A percentile compares a stretch with the other conserved stretches of the same genome.
Conservation (phyloP, 2,797 vertebrate genomes). For the Limosa lapponica region DNA sequence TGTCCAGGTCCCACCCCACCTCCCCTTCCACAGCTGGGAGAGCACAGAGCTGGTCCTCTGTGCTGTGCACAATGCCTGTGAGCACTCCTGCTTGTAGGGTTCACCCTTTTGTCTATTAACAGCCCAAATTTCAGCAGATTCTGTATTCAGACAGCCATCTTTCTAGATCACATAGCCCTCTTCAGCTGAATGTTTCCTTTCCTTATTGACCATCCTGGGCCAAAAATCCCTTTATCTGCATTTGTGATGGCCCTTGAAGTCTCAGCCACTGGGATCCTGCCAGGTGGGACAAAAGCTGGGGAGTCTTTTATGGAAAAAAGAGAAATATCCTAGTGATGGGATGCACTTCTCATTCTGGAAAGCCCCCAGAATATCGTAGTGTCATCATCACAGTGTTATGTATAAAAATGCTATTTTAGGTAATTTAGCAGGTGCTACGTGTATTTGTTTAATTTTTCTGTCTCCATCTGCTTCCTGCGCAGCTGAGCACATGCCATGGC, state of each 20-base stretch:
- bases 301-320: not conserved
- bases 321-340: not conserved
- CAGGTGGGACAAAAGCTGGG: not conserved
- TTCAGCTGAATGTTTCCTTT: not conserved
- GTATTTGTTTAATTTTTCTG: constrained; percentile 10
- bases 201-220: not conserved
- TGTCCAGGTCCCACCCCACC: not conserved
- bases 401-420: constrained; percentile 27
- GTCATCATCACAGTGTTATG: not conserved
- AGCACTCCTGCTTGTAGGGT: not conserved
- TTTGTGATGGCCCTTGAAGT: not conserved
- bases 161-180: not conserved
- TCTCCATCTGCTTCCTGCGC: constrained; percentile 31
- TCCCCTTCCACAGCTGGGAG: not conserved
- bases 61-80: not conserved
- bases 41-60: not conserved
- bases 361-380: not conserved
- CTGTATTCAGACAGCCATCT: no score
- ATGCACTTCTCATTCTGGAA: not conserved
- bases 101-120: not conserved
- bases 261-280: not conserved
- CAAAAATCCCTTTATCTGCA: not conserved
- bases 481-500: not conserved
- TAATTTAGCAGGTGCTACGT: constrained; percentile 15
- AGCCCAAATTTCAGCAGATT: not conserved